Evolutionary conservation across 2,888 invertebrate species (phyloP), one percentile per base, ranked within the genome.

Genomic region (Polyommatus icarus): DNA sequence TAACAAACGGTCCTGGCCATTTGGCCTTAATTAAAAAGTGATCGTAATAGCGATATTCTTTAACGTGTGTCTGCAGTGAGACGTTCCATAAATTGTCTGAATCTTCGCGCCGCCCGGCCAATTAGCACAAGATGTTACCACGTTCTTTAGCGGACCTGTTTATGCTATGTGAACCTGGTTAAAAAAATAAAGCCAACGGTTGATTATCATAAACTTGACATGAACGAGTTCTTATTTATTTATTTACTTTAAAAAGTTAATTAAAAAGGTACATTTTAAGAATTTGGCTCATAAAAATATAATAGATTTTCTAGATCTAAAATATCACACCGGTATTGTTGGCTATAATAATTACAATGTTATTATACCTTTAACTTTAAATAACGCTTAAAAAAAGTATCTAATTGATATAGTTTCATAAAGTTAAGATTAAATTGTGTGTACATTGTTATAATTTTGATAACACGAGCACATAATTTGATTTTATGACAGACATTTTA

Each of bases 91-190:
- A 93, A 93, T 93, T 89, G 90, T 88, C 83, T 80, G 88, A 91
- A 90, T 93, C 93, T 91, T 91, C 91, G 88, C 89, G 87, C 87
- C 90, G 89, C 59, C n/a, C 59, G 89, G 91, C 93, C 93, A 93
- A 93, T 93, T 93, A 93, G 92, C 88, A 89, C 93, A 93, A 93
- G 93, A 93, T 93, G 93, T 89, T 87, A 88, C 93, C 88, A 83
- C 84, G 87, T 86, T 86, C 86, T 84, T 85, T 85, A 85, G 85
- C 84, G 87, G 85, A 83, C 76, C 67, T 76, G 5, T 10, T 77
- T 78, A 85, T 86, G 84, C 83, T 76, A 78, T 54, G 87, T 18
- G 40, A 40, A 40, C 40, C 6, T 32, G 32, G 46, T 8, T 10
- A 46, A 46, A 46, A 46, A 40, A 40, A 2, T 40, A 40, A 40